phyloP scores from a whole-genome alignment of 2,888 invertebrate species.

The Hoplodrina ambigua region DNA sequence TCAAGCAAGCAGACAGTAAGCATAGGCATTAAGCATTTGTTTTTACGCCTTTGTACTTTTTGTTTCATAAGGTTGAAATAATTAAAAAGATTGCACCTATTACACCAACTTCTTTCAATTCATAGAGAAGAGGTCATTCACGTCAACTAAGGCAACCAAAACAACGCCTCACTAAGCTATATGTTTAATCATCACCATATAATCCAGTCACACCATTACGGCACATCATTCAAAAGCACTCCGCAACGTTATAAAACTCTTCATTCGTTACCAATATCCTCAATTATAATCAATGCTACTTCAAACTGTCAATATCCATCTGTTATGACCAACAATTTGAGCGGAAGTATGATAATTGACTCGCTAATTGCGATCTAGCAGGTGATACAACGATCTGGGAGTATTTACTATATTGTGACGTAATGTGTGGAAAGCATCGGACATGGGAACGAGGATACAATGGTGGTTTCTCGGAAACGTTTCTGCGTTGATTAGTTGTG shows the following conservation, averaged over 20 bases:
- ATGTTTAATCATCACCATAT: too few relatives aligned
- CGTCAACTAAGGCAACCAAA: too few relatives aligned
- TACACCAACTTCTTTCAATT: too few relatives aligned
- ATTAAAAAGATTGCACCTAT: too few relatives aligned
- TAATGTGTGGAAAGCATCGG: slow-evolving; percentile 44
- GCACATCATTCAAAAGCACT: slow-evolving; percentile 22
- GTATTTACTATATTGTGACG: slow-evolving; percentile 41
- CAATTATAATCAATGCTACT: slow-evolving; percentile 50
- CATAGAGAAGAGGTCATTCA: too few relatives aligned
- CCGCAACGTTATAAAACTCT: slow-evolving; percentile 26
- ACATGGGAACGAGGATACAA: slow-evolving; percentile 51
- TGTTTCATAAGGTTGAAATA: too few relatives aligned
- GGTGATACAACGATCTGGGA: slow-evolving; percentile 45
- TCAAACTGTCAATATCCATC: slow-evolving; percentile 59
- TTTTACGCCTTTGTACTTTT: too few relatives aligned
- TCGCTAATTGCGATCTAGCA: slow-evolving; percentile 67
- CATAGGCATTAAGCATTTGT: too few relatives aligned
- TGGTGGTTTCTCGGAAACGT: slow-evolving; percentile 37
- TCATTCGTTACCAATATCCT: slow-evolving; percentile 44
- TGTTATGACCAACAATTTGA: slow-evolving; percentile 47
- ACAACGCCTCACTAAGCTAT: too few relatives aligned
- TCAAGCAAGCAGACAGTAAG: too few relatives aligned
- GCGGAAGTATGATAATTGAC: slow-evolving; percentile 71
- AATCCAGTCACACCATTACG: slow-evolving; percentile 1
- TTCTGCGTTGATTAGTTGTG: slow-evolving; percentile 31